Percentiles rank a stretch among this genome's conserved stretches.
These are phyloP conservation scores for Macrosteles quadrilineatus DNA, from an alignment of 1,140 invertebrate species.

Conservation along the genomic window DNA sequence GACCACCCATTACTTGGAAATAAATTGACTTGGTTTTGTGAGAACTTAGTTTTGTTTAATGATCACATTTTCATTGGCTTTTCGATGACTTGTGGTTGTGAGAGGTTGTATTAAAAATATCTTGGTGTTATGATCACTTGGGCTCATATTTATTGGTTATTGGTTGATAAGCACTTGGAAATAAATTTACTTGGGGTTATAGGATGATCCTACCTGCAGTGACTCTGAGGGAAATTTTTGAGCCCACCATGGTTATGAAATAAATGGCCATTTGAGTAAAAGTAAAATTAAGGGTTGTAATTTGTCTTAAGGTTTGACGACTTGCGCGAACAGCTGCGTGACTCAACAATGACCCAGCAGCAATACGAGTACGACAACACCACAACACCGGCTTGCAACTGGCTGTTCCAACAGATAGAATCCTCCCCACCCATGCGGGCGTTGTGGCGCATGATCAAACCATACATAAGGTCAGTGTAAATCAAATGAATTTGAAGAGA, in stretches of 20 bases:
- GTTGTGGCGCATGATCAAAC: conserved; percentile 39
- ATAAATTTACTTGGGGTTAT: neutral
- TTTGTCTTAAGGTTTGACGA: conserved; percentile 30
- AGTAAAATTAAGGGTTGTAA: neutral
- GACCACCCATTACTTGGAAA: neutral
- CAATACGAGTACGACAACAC: conserved; percentile 39
- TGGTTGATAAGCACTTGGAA: neutral
- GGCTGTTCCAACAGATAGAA: conserved; percentile 35
- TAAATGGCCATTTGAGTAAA: neutral
- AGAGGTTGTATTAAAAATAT: too few species aligned
- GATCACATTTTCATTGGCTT: too few species aligned
- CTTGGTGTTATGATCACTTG: too few species aligned
- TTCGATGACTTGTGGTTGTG: too few species aligned
- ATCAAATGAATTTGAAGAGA: too few species aligned
- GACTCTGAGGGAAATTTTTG: neutral
- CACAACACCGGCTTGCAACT: conserved; percentile 36
- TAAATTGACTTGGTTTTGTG: too few species aligned
- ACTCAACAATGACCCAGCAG: conserved; percentile 20
- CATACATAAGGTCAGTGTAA: conserved; percentile 39
- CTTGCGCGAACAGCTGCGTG: conserved; percentile 27
- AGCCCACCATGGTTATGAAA: neutral
- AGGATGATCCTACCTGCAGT: neutral
- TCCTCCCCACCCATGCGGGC: conserved; percentile 27
- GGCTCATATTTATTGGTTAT: neutral
- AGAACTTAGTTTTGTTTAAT: too few species aligned